These are phyloP conservation scores for Lerema accius DNA, from an alignment of 1,140 invertebrate genomes.

Conservation along the genomic window DNA sequence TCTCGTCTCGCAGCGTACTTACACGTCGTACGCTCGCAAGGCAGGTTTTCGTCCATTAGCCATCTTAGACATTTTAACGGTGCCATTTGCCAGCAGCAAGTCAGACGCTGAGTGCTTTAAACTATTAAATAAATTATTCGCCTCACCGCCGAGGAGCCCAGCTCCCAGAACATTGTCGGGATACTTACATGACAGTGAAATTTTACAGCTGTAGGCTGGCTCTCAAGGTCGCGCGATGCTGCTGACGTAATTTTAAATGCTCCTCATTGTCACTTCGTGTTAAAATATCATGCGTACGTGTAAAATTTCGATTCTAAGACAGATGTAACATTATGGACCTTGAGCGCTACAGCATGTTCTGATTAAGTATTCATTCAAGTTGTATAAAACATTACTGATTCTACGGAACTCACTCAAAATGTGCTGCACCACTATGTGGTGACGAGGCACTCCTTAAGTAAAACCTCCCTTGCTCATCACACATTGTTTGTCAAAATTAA, in stretches of 20 bases:
- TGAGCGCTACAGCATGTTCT: too few relatives aligned
- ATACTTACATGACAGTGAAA: constrained; percentile 1
- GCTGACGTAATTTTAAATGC: neutral
- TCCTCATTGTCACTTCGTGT: neutral
- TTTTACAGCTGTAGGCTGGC: neutral
- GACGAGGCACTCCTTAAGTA: too few relatives aligned
- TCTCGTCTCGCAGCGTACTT: neutral
- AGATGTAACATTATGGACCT: too few relatives aligned
- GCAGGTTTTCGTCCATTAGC: constrained; percentile 25
- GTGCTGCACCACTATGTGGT: too few relatives aligned
- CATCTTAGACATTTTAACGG: constrained; percentile 23
- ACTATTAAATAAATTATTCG: constrained; percentile 32
- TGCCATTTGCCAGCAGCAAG: constrained; percentile 23
- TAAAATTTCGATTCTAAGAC: too few relatives aligned
- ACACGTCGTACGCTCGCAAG: neutral
- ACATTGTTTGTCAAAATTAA: too few relatives aligned
- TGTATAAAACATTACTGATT: too few relatives aligned
- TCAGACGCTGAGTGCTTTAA: constrained; percentile 29
- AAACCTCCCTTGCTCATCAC: too few relatives aligned
- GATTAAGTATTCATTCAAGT: too few relatives aligned
- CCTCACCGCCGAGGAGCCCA: neutral
- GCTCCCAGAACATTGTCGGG: constrained; percentile 9
- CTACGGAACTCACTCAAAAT: too few relatives aligned
- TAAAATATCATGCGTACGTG: too few relatives aligned
- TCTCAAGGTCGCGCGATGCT: neutral